Conservation (phyloP, 1,140 invertebrate genomes). For the Pentalonia nigronervosa region DNA sequence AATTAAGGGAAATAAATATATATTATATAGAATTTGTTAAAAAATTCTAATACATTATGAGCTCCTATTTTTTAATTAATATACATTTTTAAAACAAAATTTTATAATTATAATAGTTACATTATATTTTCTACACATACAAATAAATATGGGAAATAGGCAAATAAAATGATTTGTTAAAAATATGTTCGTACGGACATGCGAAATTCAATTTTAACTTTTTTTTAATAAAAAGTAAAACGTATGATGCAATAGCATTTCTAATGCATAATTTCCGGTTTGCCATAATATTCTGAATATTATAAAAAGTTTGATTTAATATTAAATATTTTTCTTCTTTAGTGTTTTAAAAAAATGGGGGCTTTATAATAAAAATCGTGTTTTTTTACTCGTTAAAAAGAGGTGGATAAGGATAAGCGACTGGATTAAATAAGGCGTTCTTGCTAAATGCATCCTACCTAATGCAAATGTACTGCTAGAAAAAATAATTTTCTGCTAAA, state of each 20-base stretch:
- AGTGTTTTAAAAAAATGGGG: not conserved
- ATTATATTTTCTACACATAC: not conserved
- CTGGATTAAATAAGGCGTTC: not conserved
- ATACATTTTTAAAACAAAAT: not conserved
- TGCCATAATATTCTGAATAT: not conserved
- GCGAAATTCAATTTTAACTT: not conserved
- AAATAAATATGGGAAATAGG: not conserved
- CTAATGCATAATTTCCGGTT: not conserved
- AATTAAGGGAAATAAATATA: not conserved
- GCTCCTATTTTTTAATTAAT: not conserved
- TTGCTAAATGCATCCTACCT: not conserved
- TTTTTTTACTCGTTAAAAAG: not conserved
- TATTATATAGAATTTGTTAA: not conserved
- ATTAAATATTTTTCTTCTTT: slow-evolving; percentile 16
- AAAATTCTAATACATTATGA: no score
- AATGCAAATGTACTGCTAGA: not conserved
- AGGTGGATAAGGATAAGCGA: not conserved
- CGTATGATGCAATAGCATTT: not conserved
- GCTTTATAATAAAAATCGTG: not conserved
- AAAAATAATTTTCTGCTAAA: not conserved
- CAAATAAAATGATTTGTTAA: not conserved
- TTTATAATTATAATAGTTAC: not conserved
- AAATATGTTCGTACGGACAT: no score
- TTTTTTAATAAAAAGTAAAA: not conserved
- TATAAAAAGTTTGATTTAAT: not conserved